Evolutionary conservation across 2,888 invertebrate genomes (phyloP).

Genomic region (Drosophila picticornis): DNA sequence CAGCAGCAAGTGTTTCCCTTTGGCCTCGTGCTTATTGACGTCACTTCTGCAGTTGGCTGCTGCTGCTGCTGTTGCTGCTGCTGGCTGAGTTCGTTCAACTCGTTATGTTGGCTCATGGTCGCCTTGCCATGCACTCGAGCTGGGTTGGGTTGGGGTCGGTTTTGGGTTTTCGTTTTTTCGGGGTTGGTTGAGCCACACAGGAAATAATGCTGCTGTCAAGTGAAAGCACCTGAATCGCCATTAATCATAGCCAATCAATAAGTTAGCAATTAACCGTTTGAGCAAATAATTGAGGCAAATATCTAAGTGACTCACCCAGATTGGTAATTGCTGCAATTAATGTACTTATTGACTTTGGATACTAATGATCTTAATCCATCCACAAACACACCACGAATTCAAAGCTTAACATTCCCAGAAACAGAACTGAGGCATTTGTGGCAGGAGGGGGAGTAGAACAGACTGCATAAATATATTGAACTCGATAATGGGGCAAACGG

Average conservation of each 20-base stretch:
- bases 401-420: constrained; percentile 8
- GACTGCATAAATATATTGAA: constrained; percentile 25
- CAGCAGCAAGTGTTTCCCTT: constrained; percentile 49
- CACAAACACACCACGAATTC: background rate
- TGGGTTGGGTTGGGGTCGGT: background rate
- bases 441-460: background rate
- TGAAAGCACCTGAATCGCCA: constrained; percentile 27
- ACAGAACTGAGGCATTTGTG: background rate
- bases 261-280: constrained; percentile 13
- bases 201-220: constrained; percentile 34
- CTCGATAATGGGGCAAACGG: constrained; percentile 48
- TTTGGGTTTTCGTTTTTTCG: constrained; percentile 2
- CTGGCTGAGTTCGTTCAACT: constrained; percentile 73
- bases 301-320: background rate
- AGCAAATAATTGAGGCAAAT: constrained; percentile 40
- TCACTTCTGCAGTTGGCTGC: constrained; percentile 68
- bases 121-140: constrained; percentile 61
- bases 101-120: constrained; percentile 68
- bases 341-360: background rate
- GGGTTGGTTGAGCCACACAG: constrained; percentile 16
- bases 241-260: constrained; percentile 45
- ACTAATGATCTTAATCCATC: background rate
- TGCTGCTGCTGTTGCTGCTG: constrained; percentile 28
- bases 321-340: background rate
- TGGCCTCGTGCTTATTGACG: constrained; percentile 82